Base-by-base conservation (phyloP, 2,797 vertebrate genomes). In the Macropus fuliginosus region DNA sequence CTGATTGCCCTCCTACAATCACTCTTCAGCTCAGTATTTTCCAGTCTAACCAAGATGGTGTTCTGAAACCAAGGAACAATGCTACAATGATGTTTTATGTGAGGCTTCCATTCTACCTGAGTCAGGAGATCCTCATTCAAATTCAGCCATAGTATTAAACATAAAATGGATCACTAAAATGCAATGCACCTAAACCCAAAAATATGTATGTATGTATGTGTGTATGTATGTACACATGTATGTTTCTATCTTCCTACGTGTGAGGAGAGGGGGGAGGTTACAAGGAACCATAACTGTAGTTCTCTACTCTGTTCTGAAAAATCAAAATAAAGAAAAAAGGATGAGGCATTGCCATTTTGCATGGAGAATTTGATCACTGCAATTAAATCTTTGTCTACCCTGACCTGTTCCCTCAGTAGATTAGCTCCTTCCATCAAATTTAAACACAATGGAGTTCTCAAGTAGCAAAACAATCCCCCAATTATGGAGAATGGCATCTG, bases 401-500 rank as follows among this genome's bases (percentile, higher is more conserved):
- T 97, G 90, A 92, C 91, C 93, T 92, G 59, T 92, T 93, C 92
- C 66, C 55, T 57, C 93, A 59, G 81, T 91, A 95, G 50, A 94
- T 96, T 66, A 96, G 95, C 91, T 93, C 90, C 91, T 94, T 87
- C 87, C 91, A 95, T 93, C 95, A 97, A 91, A 94, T 96, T 94
- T 95, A 97, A 96, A 89, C 91, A 92, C 92, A 95, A 92, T 90
- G 95, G 87, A 56, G 57, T 55, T 96, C 74, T 97, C 94, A 81
- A 95, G 92, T 28, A 92, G 91, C 94, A 90, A 94, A 94, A 94
- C 21, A 92, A 91, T 74, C 31, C 46, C 50, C 94, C 28, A 12
- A 4, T 95, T 95, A 87, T 16, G 87, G 94, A 97, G 95, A 81
- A 94, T 16, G 81, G 62, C 95, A 97, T 94, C 96, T 96, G 96